A percentile compares a stretch with the other conserved stretches of the same genome.
phyloP scores from a whole-genome alignment of 1,140 invertebrate species.

The Camponotus floridanus region DNA sequence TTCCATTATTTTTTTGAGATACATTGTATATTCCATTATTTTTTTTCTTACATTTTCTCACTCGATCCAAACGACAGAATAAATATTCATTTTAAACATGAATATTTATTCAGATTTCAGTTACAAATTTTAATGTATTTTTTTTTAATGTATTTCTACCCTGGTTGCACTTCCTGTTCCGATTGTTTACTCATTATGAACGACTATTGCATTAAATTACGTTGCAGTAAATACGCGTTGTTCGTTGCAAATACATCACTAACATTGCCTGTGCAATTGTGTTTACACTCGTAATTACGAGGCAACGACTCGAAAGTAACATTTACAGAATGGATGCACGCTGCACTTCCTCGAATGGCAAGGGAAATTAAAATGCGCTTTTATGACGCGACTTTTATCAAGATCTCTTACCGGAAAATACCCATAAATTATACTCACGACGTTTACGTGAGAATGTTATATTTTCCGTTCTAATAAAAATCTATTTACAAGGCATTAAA shows the following conservation, averaged over 20 bases:
- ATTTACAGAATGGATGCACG: slow-evolving; percentile 71
- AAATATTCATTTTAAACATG: not conserved
- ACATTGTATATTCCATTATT: not conserved
- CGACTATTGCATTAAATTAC: not conserved
- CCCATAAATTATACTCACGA: slow-evolving; percentile 52
- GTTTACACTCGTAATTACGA: slow-evolving; percentile 82
- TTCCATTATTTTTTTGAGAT: not conserved
- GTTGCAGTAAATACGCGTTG: not conserved
- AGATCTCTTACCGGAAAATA: slow-evolving; percentile 36
- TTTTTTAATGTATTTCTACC: not conserved
- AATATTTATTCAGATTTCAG: not conserved
- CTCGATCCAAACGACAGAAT: not conserved
- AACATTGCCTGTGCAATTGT: slow-evolving; percentile 61
- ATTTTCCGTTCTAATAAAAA: slow-evolving; percentile 33
- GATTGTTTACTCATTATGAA: slow-evolving; percentile 14
- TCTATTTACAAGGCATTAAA: not conserved
- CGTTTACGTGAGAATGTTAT: slow-evolving; percentile 41
- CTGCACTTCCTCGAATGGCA: slow-evolving; percentile 70
- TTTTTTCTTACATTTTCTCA: not conserved
- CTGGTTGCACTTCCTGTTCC: not conserved
- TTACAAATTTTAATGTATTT: not conserved
- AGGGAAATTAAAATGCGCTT: slow-evolving; percentile 48
- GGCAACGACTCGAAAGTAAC: slow-evolving; percentile 78
- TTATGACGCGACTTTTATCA: slow-evolving; percentile 66
- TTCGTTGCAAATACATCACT: slow-evolving; percentile 39